A percentile compares a stretch with the other conserved stretches of the same genome.
Conservation (phyloP, 1,140 invertebrate species). For the Cydia strobilella region DNA sequence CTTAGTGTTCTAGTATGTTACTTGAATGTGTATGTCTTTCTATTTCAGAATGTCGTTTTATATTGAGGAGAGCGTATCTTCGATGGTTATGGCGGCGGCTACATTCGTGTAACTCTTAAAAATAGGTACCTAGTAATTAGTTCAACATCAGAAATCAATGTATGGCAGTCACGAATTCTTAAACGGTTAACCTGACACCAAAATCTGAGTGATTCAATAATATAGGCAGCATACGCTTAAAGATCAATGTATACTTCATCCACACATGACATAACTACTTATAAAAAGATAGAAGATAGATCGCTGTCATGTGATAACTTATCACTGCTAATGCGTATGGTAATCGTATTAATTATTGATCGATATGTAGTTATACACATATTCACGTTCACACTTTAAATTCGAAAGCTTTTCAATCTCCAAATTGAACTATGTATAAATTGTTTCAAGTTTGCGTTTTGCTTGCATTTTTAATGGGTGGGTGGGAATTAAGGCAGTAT, state of each 20-base stretch:
- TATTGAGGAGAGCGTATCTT: too few species aligned
- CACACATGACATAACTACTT: background rate
- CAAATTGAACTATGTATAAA: background rate
- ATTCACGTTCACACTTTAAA: background rate
- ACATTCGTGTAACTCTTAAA: background rate
- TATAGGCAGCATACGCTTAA: background rate
- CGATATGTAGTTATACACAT: background rate
- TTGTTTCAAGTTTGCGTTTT: background rate
- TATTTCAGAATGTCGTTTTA: too few species aligned
- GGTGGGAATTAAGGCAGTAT: background rate
- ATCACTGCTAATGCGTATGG: slow-evolving; percentile 17
- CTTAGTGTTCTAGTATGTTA: too few species aligned
- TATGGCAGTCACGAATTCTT: background rate
- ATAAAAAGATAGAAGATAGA: slow-evolving; percentile 10
- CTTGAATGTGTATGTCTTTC: too few species aligned
- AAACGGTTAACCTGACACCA: too few species aligned
- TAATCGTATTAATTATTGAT: slow-evolving; percentile 20
- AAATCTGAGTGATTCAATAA: too few species aligned
- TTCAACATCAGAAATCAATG: background rate
- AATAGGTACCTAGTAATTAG: background rate
- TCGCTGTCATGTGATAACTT: slow-evolving; percentile 17
- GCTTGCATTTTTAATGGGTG: background rate
- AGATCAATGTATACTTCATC: background rate
- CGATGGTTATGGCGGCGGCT: too few species aligned
- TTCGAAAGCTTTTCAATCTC: background rate